These are phyloP conservation scores for Corydoras sp. DNA, from an alignment of 2,113 vertebrate genomes.

Conservation along the genomic window DNA sequence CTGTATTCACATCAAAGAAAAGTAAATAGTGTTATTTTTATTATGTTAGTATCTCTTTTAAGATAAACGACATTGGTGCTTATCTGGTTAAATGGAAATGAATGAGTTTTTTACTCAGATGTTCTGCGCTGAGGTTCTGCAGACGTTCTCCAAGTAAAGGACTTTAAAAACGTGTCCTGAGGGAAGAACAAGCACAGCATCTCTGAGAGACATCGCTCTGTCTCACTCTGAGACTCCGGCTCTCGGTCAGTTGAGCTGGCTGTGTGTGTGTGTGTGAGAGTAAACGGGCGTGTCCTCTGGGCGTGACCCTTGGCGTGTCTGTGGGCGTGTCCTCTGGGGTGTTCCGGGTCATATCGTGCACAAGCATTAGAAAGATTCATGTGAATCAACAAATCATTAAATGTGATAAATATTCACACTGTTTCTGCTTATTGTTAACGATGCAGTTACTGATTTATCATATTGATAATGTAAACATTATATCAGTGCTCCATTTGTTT, in stretches of 20 bases:
- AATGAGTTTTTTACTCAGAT: conserved; percentile 30
- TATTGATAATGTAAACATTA: too few species aligned
- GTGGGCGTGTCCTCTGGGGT: too few species aligned
- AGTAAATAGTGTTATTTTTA: conserved; percentile 60
- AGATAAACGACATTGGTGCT: conserved; percentile 63
- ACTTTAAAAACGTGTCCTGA: conserved; percentile 54
- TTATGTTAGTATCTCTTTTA: conserved; percentile 32
- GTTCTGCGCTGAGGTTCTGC: conserved; percentile 37
- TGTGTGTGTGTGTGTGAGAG: too few species aligned
- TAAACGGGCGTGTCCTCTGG: too few species aligned
- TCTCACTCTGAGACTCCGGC: conserved; percentile 18
- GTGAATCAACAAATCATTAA: conserved; percentile 69
- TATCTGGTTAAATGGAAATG: conserved; percentile 43
- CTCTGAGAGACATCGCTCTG: background rate
- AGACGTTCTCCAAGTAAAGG: conserved; percentile 49
- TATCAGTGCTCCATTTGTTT: too few species aligned
- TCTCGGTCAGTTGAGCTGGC: conserved; percentile 34
- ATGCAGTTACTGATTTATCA: background rate
- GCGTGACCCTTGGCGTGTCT: too few species aligned
- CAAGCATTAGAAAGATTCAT: conserved; percentile 56
- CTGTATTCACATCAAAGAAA: conserved; percentile 65
- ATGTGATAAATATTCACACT: conserved; percentile 62
- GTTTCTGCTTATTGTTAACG: conserved; percentile 15
- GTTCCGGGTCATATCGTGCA: conserved; percentile 51
- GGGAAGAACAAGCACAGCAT: conserved; percentile 43